phyloP scores from a whole-genome alignment of 23 tunicate genomes.

The Ciona savignyi region DNA sequence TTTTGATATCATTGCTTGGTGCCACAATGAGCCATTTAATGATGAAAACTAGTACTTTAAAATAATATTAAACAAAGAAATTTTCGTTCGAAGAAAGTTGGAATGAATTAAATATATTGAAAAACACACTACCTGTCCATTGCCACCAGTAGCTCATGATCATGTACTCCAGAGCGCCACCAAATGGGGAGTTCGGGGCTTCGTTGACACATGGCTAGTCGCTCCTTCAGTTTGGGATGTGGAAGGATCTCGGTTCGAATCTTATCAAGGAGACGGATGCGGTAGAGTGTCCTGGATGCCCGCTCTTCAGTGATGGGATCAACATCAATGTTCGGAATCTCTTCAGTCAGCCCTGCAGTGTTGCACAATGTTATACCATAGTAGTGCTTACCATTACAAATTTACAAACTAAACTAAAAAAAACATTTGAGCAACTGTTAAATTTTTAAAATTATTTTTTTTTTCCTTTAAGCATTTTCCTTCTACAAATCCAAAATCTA shows the following conservation, averaged over 20 bases:
- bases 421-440: too few species aligned
- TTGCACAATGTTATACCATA: background rate
- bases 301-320: constrained; percentile 95
- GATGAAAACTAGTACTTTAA: too few species aligned
- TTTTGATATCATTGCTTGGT: too few species aligned
- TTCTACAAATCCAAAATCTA: too few species aligned
- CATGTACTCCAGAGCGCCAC: constrained; percentile 93
- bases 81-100: too few species aligned
- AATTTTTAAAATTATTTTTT: too few species aligned
- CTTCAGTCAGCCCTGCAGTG: constrained; percentile 41
- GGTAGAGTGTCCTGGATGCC: constrained; percentile 82
- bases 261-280: constrained; percentile 91
- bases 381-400: too few species aligned
- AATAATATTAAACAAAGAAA: too few species aligned
- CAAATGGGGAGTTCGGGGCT: constrained; percentile 90
- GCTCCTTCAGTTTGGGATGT: constrained; percentile 69
- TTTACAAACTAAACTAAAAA: too few species aligned
- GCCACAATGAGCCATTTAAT: too few species aligned
- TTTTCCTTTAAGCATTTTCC: too few species aligned
- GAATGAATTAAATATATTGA: too few species aligned
- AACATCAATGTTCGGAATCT: constrained; percentile 73
- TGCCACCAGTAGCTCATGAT: constrained; percentile 81
- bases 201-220: constrained; percentile 69
- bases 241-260: constrained; percentile 72
- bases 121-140: constrained; percentile 61